Percentiles rank a stretch among this genome's conserved stretches.
These are phyloP conservation scores for Gouania willdenowi DNA, from an alignment of 2,797 vertebrate species.

Conservation along the genomic window DNA sequence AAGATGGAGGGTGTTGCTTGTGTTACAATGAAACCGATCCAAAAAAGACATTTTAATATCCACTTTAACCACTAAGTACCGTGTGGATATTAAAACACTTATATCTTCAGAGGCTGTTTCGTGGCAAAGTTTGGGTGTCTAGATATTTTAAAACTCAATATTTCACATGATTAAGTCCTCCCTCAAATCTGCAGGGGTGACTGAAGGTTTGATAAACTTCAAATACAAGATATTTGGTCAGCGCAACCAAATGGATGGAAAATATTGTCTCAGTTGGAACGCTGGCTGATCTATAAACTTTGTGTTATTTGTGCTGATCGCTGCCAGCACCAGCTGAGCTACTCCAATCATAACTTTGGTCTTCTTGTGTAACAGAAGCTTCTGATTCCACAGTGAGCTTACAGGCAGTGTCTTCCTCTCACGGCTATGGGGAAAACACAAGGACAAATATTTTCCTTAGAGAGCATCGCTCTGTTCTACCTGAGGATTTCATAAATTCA, in stretches of 20 bases:
- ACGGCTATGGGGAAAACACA: slow-evolving; percentile 17
- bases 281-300: slow-evolving; percentile 65
- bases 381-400: slow-evolving; percentile 47
- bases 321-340: slow-evolving; percentile 43
- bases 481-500: slow-evolving; percentile 75
- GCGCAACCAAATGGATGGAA: slow-evolving; percentile 70
- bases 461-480: slow-evolving; percentile 60
- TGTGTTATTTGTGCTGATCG: slow-evolving; percentile 65
- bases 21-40: slow-evolving; percentile 47
- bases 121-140: slow-evolving; percentile 22
- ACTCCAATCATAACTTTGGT: slow-evolving; percentile 74
- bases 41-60: slow-evolving; percentile 48
- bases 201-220: slow-evolving; percentile 78
- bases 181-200: slow-evolving; percentile 66
- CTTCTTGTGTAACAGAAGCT: slow-evolving; percentile 43
- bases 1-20: slow-evolving; percentile 45
- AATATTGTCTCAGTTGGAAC: slow-evolving; percentile 71
- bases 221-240: slow-evolving; percentile 67
- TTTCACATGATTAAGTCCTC: slow-evolving; percentile 63
- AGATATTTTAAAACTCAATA: slow-evolving; percentile 48
- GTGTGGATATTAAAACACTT: slow-evolving; percentile 45
- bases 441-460: slow-evolving; percentile 56
- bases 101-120: slow-evolving; percentile 22
- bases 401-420: slow-evolving; percentile 26
- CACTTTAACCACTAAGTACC: too few relatives aligned